Percentiles rank a stretch among this genome's conserved stretches.
phyloP scores from a whole-genome alignment of 2,113 vertebrate species.

The Sorex araneus region DNA sequence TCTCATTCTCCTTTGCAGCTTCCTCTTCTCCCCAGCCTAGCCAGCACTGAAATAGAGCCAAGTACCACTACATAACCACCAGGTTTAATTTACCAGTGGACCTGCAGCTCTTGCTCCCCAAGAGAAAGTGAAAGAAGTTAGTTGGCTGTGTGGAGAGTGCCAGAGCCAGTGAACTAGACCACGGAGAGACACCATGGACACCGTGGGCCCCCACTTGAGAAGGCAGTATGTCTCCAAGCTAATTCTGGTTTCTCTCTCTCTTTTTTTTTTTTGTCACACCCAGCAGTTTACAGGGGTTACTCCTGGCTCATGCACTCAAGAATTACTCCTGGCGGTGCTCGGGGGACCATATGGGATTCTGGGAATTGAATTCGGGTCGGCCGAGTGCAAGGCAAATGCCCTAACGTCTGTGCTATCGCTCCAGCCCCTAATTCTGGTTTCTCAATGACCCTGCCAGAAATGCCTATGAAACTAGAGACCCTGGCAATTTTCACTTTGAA shows the following conservation, averaged over 20 bases:
- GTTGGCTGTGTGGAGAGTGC: not conserved
- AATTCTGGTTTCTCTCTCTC: conserved; percentile 16
- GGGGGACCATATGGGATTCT: no score
- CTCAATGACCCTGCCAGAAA: not conserved
- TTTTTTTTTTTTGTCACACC: no score
- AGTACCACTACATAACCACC: not conserved
- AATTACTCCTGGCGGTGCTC: no score
- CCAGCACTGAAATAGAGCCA: not conserved
- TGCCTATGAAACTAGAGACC: not conserved
- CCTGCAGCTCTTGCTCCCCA: not conserved
- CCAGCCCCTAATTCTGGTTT: conserved; percentile 19
- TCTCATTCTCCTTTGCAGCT: not conserved
- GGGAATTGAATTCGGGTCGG: no score
- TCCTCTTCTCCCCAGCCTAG: not conserved
- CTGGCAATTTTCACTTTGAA: not conserved
- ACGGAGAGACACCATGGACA: no score
- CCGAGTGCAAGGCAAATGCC: no score
- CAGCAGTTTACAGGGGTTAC: no score
- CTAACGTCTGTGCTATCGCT: no score
- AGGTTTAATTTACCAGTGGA: not conserved
- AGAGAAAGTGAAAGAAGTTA: not conserved
- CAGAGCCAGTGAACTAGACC: not conserved
- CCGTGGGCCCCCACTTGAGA: not conserved
- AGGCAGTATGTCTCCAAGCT: not conserved
- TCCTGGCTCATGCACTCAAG: no score